Evolutionary conservation across 2,888 invertebrate species (phyloP), one percentile per base, ranked within the genome.

Genomic region (Dromius quadrimaculatus): DNA sequence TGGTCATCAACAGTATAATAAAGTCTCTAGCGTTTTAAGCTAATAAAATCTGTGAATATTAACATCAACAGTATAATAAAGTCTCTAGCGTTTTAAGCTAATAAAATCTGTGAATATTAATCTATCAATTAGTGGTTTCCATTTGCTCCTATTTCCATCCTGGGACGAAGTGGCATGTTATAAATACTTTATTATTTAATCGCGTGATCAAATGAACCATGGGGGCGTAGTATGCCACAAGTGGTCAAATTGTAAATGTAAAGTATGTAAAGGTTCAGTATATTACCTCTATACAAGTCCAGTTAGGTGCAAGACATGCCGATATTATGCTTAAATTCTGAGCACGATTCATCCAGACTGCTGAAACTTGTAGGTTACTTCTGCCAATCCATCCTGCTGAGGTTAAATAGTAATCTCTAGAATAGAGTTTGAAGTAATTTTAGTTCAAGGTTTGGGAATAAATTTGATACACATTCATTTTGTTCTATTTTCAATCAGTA

Each of bases 381-480:
- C 89, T 88, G 77, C 92, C 90, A 77, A 94, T 89, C 97, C 97
- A 97, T 74, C 92, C 90, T 72, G 95, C 95, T 76, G 94, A 93
- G 81, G 94, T 95, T 81, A 97, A 85, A 85, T 97, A 97, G 85
- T 91, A 92, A 79, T 97, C 96, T 83, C 95, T 95, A n/a, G n/a
- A n/a, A n/a, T n/a, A n/a, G n/a, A n/a, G n/a, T n/a, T 11, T 59
- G 2, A 36, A 2, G 1, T 9, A 34, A 32, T 57, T 57, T 5
- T 9, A 57, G 3, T 8, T 13, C 13, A 57, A n/a, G n/a, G n/a
- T 84, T 38, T n/a, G n/a, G n/a, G n/a, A n/a, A n/a, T n/a, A n/a
- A n/a, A n/a, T n/a, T n/a, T n/a, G n/a, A n/a, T n/a, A n/a, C n/a
- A n/a, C n/a, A n/a, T n/a, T n/a, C n/a, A n/a, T n/a, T n/a, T n/a